phyloP scores from a whole-genome alignment of 1,140 invertebrate genomes.

The Scaptomyza hsui region DNA sequence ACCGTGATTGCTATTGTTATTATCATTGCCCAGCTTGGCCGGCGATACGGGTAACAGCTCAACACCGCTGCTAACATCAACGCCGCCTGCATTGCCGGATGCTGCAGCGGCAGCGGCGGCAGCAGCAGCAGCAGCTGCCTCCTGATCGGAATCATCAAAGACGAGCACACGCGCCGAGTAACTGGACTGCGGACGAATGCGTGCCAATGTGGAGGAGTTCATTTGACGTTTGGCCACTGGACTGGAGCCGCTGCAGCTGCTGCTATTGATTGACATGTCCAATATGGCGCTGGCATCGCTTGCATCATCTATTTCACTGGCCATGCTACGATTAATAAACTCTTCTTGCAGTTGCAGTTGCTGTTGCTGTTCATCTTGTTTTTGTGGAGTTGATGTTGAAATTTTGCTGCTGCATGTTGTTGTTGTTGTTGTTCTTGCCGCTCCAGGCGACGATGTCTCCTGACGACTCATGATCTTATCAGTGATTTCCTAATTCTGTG shows the following conservation, averaged over 20 bases:
- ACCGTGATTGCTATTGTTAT: slow-evolving; percentile 57
- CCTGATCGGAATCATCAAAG: slow-evolving; percentile 81
- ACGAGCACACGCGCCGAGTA: slow-evolving; percentile 79
- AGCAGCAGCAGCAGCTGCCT: slow-evolving; percentile 45
- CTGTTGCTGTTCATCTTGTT: slow-evolving; percentile 44
- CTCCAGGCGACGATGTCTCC: slow-evolving; percentile 32
- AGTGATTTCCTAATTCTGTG: slow-evolving; percentile 22
- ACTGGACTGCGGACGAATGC: slow-evolving; percentile 77
- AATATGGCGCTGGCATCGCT: slow-evolving; percentile 51
- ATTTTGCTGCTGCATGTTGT: slow-evolving; percentile 66
- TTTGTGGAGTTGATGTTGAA: slow-evolving; percentile 76
- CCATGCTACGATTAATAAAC: slow-evolving; percentile 63
- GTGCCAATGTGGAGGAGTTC: slow-evolving; percentile 65
- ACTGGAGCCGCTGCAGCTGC: slow-evolving; percentile 59
- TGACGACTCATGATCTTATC: slow-evolving; percentile 63
- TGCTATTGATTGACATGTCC: slow-evolving; percentile 52
- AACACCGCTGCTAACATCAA: slow-evolving; percentile 54
- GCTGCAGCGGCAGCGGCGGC: slow-evolving; percentile 34
- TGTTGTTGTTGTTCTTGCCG: slow-evolving; percentile 22
- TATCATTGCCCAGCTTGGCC: slow-evolving; percentile 57
- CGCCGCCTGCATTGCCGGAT: neutral
- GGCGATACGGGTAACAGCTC: slow-evolving; percentile 71
- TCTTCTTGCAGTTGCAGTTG: slow-evolving; percentile 35
- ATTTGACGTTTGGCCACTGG: slow-evolving; percentile 73
- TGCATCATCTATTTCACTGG: slow-evolving; percentile 63